Percentiles rank a stretch among this genome's conserved stretches.
Conservation (phyloP, 53 echinoderm and acorn worm genomes). For the Henricia sp. region DNA sequence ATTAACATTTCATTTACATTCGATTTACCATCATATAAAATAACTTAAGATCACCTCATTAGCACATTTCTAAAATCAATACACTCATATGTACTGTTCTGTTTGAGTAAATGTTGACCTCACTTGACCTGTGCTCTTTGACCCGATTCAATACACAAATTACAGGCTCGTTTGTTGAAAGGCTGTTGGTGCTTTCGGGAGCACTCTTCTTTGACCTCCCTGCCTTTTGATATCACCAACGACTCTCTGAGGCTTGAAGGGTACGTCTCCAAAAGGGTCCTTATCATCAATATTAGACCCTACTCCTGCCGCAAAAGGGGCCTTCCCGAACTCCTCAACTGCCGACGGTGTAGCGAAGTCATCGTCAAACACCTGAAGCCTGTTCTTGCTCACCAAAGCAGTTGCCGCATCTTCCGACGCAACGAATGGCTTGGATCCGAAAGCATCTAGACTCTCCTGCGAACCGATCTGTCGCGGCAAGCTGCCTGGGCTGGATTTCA, state of each 20-base stretch:
- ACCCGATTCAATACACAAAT: neutral
- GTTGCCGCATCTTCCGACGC: slow-evolving; percentile 57
- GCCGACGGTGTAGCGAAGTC: slow-evolving; percentile 34
- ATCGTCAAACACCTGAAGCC: slow-evolving; percentile 46
- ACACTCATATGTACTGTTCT: neutral
- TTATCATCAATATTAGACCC: slow-evolving; percentile 43
- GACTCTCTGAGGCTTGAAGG: slow-evolving; percentile 75
- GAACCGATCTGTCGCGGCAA: slow-evolving; percentile 84
- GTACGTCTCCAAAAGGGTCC: slow-evolving; percentile 93
- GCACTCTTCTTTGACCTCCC: slow-evolving; percentile 61
- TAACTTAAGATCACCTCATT: slow-evolving; percentile 5
- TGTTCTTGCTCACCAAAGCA: neutral
- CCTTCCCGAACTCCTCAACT: slow-evolving; percentile 9
- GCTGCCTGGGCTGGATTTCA: slow-evolving; percentile 95
- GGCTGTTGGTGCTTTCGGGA: slow-evolving; percentile 37
- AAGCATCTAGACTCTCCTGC: slow-evolving; percentile 90
- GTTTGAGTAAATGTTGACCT: neutral
- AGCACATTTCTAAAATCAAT: neutral
- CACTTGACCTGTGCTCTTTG: neutral
- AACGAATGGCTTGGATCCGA: slow-evolving; percentile 81
- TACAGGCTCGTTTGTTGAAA: slow-evolving; percentile 57
- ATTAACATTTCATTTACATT: neutral
- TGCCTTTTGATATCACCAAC: slow-evolving; percentile 59
- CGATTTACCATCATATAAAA: neutral
- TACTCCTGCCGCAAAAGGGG: slow-evolving; percentile 7